Conservation (phyloP, 2,888 invertebrate species). For the Drosophila picticornis region DNA sequence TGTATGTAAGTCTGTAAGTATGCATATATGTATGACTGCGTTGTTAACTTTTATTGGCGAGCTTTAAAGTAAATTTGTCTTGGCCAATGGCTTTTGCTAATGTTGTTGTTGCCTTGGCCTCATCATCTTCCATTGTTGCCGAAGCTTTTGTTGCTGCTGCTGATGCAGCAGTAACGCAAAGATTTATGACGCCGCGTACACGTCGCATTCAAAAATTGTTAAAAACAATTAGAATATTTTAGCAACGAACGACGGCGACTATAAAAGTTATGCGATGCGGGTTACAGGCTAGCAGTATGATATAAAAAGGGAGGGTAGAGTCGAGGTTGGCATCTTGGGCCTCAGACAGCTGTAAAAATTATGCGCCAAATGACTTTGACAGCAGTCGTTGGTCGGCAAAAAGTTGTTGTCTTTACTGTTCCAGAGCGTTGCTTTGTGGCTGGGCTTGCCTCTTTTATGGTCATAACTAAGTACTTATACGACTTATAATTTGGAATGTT, state of each 20-base stretch:
- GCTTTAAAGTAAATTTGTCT: slow-evolving; percentile 81
- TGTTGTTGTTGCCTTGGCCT: slow-evolving; percentile 48
- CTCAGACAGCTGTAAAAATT: slow-evolving; percentile 71
- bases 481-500: slow-evolving; percentile 76
- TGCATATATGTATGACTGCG: slow-evolving; percentile 62
- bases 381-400: slow-evolving; percentile 61
- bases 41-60: slow-evolving; percentile 80
- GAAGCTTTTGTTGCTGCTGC: slow-evolving; percentile 34
- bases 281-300: slow-evolving; percentile 33
- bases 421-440: slow-evolving; percentile 13
- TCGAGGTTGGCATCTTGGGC: slow-evolving; percentile 18
- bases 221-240: slow-evolving; percentile 81
- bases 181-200: slow-evolving; percentile 76
- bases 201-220: slow-evolving; percentile 78
- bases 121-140: slow-evolving; percentile 59
- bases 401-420: slow-evolving; percentile 39
- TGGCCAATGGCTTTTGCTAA: slow-evolving; percentile 52
- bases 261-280: slow-evolving; percentile 76
- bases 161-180: slow-evolving; percentile 64
- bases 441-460: slow-evolving; percentile 61
- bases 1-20: slow-evolving; percentile 58
- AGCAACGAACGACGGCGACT: slow-evolving; percentile 72
- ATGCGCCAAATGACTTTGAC: slow-evolving; percentile 79
- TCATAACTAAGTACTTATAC: slow-evolving; percentile 78
- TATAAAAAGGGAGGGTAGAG: neutral